Evolutionary conservation across 2,797 vertebrate genomes (phyloP), one percentile per base, ranked within the genome.

Genomic region (Synaphobranchus kaupii): DNA sequence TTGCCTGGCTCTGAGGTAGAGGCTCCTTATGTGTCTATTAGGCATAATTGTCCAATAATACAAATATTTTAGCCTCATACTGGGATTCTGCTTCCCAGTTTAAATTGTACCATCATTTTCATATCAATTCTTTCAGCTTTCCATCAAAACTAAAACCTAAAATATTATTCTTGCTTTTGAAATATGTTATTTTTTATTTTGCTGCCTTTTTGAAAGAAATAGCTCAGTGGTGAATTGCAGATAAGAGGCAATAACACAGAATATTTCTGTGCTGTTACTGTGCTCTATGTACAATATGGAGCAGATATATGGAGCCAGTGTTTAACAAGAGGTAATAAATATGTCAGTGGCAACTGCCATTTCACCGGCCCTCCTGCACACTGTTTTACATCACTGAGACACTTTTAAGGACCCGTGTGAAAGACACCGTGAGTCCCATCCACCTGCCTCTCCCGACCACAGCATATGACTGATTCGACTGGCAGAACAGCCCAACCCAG

Each of bases 391-490:
- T 87, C 89, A 87, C 17, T 9, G 86, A 87, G 91, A 81, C 91
- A 89, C 87, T 90, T 90, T 91, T 87, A 91, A 80, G 86, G 89
- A 90, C 56, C 44, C 85, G 58, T 54, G 88, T 87, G 88, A 89
- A 90, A 87, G 73, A 90, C 90, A 90, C 90, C 89, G 88, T 91
- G 48, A 87, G 88, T 83, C 66, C 54, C 66, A 25, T 84, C 80
- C 3, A 73, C 89, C 48, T 12, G 28, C 85, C 85, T 71, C 87
- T 78, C 86, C 84, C 66, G 52, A 54, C 52, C 52, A 13, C 52
- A 54, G 10, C 52, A 54, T 3, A 10, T 28, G 9, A 6, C 66
- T n/a, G 25, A 8, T 13, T 47, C 17, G 76, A 47, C 17, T 5
- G 50, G 81, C 17, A 22, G 80, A 25, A 82, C 34, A 58, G 78